phyloP scores from a whole-genome alignment of 2,113 vertebrate genomes.

The Equus przewalskii region DNA sequence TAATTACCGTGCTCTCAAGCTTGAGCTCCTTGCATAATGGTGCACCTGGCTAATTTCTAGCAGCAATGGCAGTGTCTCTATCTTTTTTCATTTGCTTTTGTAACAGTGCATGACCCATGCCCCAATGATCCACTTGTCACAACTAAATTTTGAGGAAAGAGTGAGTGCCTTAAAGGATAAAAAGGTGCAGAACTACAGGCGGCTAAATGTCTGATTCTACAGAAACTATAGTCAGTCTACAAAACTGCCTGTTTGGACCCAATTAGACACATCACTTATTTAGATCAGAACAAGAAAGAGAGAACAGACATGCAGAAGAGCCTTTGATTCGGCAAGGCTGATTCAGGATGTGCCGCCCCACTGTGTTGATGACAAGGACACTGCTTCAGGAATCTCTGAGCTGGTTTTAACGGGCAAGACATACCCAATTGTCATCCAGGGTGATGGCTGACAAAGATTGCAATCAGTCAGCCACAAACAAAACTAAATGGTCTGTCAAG shows the following conservation, averaged over 20 bases:
- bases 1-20: constrained; percentile 62
- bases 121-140: constrained; percentile 32
- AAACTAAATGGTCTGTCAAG: constrained; percentile 53
- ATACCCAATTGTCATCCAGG: not conserved
- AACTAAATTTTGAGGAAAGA: constrained; percentile 47
- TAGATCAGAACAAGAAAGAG: not conserved
- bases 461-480: constrained; percentile 6
- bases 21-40: constrained; percentile 71
- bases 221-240: not conserved
- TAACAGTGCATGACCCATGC: constrained; percentile 27
- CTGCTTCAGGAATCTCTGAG: not conserved
- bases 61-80: not conserved
- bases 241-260: not conserved
- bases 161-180: not conserved
- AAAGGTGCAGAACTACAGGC: not conserved
- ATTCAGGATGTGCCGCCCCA: not conserved
- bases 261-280: constrained; percentile 34
- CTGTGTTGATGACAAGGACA: not conserved
- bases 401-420: not conserved
- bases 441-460: not conserved
- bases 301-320: not conserved
- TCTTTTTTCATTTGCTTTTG: constrained; percentile 72
- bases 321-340: constrained; percentile 13
- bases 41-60: constrained; percentile 78
- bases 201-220: constrained; percentile 35